Evolutionary conservation across 2,888 invertebrate species (phyloP).

Genomic region (Clivina fossor): DNA sequence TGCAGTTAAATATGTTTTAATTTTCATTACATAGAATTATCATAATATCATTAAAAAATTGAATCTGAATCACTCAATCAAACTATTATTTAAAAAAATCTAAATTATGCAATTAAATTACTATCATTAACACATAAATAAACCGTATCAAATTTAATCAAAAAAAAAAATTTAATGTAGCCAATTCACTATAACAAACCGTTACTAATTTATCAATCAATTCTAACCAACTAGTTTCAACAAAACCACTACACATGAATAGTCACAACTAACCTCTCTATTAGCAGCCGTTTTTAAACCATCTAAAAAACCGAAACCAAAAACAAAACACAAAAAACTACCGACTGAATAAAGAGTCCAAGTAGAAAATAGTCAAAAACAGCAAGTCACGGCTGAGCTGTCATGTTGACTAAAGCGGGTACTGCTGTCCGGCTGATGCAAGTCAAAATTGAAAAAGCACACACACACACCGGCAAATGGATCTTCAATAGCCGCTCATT

Average conservation of each 20-base stretch:
- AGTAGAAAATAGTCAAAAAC: constrained; percentile 12
- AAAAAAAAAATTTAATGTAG: too few relatives aligned
- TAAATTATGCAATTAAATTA: too few relatives aligned
- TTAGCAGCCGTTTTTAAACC: constrained; percentile 6
- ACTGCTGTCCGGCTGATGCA: neutral
- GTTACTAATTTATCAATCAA: constrained; percentile 15
- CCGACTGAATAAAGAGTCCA: neutral
- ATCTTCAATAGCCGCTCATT: constrained; percentile 42
- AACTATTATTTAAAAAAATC: too few relatives aligned
- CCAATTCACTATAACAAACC: too few relatives aligned
- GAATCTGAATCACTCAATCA: too few relatives aligned
- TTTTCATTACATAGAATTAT: too few relatives aligned
- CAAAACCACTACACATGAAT: constrained; percentile 5
- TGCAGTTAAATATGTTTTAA: too few relatives aligned
- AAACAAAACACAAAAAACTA: neutral
- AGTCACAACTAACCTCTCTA: constrained; percentile 9
- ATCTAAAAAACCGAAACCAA: neutral
- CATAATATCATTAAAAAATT: too few relatives aligned
- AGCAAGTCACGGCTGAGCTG: constrained; percentile 18
- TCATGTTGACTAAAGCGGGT: too few relatives aligned
- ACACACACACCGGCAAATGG: constrained; percentile 34
- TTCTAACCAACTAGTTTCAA: constrained; percentile 7
- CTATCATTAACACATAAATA: too few relatives aligned
- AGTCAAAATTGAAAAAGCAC: constrained; percentile 27
- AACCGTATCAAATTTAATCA: too few relatives aligned